Base-by-base conservation (phyloP, 2,888 invertebrate species). In the Drosophila mayaguana region DNA sequence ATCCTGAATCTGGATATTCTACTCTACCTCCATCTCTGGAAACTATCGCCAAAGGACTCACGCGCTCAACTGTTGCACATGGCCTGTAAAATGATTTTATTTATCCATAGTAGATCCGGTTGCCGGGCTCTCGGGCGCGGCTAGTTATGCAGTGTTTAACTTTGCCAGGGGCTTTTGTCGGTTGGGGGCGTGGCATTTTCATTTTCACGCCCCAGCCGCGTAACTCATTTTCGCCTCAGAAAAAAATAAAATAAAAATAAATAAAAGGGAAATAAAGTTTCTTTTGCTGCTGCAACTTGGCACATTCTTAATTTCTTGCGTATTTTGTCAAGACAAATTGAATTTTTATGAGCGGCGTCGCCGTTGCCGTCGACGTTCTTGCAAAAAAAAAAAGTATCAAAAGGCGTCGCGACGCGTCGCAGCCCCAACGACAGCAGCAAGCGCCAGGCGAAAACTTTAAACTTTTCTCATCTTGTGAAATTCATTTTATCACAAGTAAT, bases 401-500 rank as follows among this genome's bases (percentile, higher is more conserved):
- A 76, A 74, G 76, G 75, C 71, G 70, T 65, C 68, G 59, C 65
- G 57, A 42, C 63, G 34, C 34, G 51, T 38, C 9, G 53, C 53
- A 53, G 53, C 59, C 36, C 38, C 63, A 45, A 12, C 43, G 45
- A 48, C 43, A 61, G 45, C 63, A 63, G 55, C 63, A 59, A 43
- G 63, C 62, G 53, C 46, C 38, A 53, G 79, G 62, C 61, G 76
- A 81, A 89, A 88, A 87, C 88, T 89, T 86, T 87, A 88, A 87
- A 87, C 86, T 89, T 87, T 89, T 89, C 89, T 90, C 89, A 89
- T 89, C 89, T 90, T 80, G 83, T 80, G 88, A 90, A 90, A 87
- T 89, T 87, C 85, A 85, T 89, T 90, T 89, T 89, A 91, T 90
- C 91, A 87, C 89, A 89, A 89, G 86, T 90, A 89, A 89, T 90